Percentiles rank a stretch among this genome's conserved stretches.
Conservation (phyloP, 2,797 vertebrate species). For the Onychomys leucogaster region DNA sequence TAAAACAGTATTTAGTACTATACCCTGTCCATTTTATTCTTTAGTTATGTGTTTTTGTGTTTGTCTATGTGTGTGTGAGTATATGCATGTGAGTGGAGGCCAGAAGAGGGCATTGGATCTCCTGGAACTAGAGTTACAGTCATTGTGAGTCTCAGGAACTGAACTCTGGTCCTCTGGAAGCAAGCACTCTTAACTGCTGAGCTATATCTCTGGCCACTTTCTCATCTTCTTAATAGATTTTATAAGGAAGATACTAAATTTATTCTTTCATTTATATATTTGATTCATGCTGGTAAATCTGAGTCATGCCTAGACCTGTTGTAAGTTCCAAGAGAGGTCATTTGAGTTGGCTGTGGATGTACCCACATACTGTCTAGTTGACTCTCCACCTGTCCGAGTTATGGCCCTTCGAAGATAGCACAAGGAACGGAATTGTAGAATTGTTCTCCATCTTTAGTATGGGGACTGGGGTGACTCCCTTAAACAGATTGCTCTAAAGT, state of each 20-base stretch:
- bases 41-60: not conserved
- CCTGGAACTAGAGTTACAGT: not conserved
- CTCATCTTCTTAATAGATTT: not conserved
- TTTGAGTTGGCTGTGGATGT: not conserved
- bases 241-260: not conserved
- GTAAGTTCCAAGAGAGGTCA: not conserved
- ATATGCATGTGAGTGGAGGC: not conserved
- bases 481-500: not conserved
- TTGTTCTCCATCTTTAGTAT: not conserved
- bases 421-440: not conserved
- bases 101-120: not conserved
- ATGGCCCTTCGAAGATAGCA: not conserved
- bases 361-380: not conserved
- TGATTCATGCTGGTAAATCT: not conserved
- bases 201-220: not conserved
- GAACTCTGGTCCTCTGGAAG: not conserved
- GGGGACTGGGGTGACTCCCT: not conserved
- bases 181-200: not conserved
- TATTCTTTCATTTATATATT: slow-evolving; percentile 8
- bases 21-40: not conserved
- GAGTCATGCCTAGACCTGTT: not conserved
- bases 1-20: not conserved
- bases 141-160: not conserved
- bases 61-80: not conserved
- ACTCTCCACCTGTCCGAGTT: not conserved